These are phyloP conservation scores for Panopea generosa DNA, from an alignment of 2,888 invertebrate genomes.

Conservation along the genomic window DNA sequence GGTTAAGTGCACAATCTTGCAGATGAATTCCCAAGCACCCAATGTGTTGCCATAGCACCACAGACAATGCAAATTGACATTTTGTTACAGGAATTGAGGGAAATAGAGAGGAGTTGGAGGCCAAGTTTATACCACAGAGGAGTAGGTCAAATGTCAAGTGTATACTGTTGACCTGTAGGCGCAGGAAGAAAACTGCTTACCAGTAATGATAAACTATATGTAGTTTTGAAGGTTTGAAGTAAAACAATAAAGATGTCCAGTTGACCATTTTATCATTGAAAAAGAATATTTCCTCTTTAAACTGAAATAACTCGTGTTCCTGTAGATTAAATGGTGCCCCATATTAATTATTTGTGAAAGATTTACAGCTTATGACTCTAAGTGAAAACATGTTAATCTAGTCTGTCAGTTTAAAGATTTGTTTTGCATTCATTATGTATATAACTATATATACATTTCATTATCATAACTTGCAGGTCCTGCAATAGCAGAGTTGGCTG, in stretches of 20 bases:
- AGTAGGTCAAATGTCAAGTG: not conserved
- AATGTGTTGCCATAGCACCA: conserved; percentile 85
- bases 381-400: no score
- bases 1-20: conserved; percentile 87
- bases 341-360: no score
- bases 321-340: no score
- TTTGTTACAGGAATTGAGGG: conserved; percentile 93
- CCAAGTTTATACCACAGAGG: conserved; percentile 40
- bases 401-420: no score
- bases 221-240: no score
- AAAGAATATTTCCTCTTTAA: no score
- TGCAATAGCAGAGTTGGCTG: conserved; percentile 83
- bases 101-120: conserved; percentile 87
- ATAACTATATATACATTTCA: no score
- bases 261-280: no score
- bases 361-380: no score
- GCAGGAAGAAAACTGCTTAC: not conserved
- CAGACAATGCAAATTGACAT: conserved; percentile 96
- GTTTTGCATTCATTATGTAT: no score
- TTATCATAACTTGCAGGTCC: conserved; percentile 73
- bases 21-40: conserved; percentile 91
- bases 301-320: no score
- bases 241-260: no score
- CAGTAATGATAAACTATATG: not conserved
- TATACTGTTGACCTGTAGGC: conserved; percentile 85